Base-by-base conservation (phyloP, 1,140 invertebrate species). In the Brachionus paranguensis region DNA sequence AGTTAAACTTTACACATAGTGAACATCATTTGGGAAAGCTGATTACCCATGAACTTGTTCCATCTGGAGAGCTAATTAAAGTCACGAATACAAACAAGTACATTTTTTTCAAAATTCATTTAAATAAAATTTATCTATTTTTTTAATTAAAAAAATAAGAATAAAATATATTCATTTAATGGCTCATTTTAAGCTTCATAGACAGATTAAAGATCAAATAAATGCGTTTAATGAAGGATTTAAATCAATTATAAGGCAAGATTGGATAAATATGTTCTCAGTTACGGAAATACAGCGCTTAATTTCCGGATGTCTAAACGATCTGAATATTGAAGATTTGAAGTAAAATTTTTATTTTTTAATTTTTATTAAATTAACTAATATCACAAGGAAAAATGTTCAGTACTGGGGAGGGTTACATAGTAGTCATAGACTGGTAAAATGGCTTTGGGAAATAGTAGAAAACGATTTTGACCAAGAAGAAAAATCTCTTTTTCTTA, bases 381-480 rank as follows among this genome's bases (percentile, higher is more conserved):
- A 84, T 76, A 27, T 85, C 87, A 10, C 11, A 84, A 91, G 91
- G 78, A 93, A 93, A 86, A 93, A 99, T 89, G 98, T 96, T 2
- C 95, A 97, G 90, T 99, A 99, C 91, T 99, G 97, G 90, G 98
- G 97, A 47, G 98, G 98, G 6, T 99, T 99, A 90, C 97, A 99
- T 89, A 96, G 97, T 90, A 97, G 95, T 85, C 98, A 99, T 90
- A 92, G 95, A 85, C 95, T 99, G 50, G 94, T 99, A 14, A 93
- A 94, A 87, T 99, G 98, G 98, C 91, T 99, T 12, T 99, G 98
- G 98, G 96, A 99, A 89, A 95, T 99, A 85, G 90, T 99, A 33
- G 94, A 97, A 86, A 94, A 95, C 87, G 97, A 99, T 90, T 99
- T 99, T 89, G 93, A 91, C 10, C 93, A 95, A 88, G 92, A 96